phyloP scores from a whole-genome alignment of 1,140 invertebrate species.

The Galleria mellonella region DNA sequence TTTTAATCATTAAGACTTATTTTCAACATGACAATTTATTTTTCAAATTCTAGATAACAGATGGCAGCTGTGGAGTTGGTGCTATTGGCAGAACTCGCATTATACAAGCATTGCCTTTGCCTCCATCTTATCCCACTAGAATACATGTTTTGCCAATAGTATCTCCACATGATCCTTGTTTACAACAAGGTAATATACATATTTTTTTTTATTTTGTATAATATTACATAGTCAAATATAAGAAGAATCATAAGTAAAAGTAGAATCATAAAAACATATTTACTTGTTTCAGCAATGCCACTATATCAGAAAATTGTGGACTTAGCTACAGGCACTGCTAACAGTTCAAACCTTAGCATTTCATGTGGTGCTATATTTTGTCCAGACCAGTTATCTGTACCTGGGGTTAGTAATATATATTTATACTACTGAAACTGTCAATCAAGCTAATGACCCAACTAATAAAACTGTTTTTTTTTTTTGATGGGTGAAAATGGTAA shows the following conservation, averaged over 20 bases:
- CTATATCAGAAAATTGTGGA: constrained; percentile 76
- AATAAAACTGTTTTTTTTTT: no score
- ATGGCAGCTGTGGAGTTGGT: constrained; percentile 84
- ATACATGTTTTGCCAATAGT: constrained; percentile 84
- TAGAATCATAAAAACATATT: no score
- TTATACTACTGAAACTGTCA: no score
- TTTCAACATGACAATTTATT: no score
- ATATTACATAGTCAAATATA: no score
- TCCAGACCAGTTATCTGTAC: constrained; percentile 53
- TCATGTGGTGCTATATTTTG: constrained; percentile 55
- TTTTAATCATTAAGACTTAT: no score
- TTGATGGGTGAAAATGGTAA: no score
- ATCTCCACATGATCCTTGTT: constrained; percentile 72
- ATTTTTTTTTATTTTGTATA: background rate
- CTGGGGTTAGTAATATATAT: constrained; percentile 39
- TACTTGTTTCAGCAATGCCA: constrained; percentile 66
- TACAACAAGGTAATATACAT: constrained; percentile 72
- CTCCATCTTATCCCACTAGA: constrained; percentile 88
- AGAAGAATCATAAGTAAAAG: no score
- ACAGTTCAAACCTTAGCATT: constrained; percentile 39
- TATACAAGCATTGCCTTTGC: constrained; percentile 77
- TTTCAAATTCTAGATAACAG: constrained; percentile 80
- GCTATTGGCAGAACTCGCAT: constrained; percentile 70
- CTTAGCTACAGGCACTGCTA: constrained; percentile 72
- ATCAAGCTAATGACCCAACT: no score